Base-by-base conservation (phyloP, 1,140 invertebrate genomes). In the Gryon sp. region DNA sequence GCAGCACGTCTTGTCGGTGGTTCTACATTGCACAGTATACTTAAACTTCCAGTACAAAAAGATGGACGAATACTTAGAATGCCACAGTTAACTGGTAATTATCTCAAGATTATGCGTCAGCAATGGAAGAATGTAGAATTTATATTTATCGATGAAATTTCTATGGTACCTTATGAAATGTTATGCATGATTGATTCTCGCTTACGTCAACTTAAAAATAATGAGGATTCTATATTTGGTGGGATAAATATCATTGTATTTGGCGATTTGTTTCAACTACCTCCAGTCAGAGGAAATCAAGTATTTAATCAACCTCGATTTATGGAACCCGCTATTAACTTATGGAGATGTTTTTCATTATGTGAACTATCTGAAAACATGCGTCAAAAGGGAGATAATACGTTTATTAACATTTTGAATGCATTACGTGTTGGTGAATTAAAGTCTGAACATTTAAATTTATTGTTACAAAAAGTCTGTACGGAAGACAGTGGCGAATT, bases 111-210 rank as follows among this genome's bases (percentile, higher is more conserved):
- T 46, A 82, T 86, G 82, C 60, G 82, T 12, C 57, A 75, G 63
- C 59, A 79, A 69, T 89, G 84, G 85, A 73, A 79, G 76, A 26
- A 87, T 24, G 73, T 83, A 38, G 69, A 87, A 20, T 88, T 84
- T 75, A 68, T 88, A 4, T 83, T 87, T 52, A 84, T 87, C 12
- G 86, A 88, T 62, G 86, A 88, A 84, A 87, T 88, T 72, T 87
- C 81, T 41, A 85, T 85, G 83, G 80, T 86, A 4, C 72, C 83
- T 0, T 85, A 83, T 63, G 75, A 84, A 34, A 87, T 83, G 78
- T 38, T 87, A 6, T 84, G 84, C 86, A 16, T 84, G 84, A 87
- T 88, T 19, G 82, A 87, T 20, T 78, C 78, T 12, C 62, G 84
- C 34, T 73, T 86, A 50, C 59, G 68, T 53, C 82, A 88, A 62